phyloP scores from a whole-genome alignment of 2,113 vertebrate species.

The Sigmodon hispidus region DNA sequence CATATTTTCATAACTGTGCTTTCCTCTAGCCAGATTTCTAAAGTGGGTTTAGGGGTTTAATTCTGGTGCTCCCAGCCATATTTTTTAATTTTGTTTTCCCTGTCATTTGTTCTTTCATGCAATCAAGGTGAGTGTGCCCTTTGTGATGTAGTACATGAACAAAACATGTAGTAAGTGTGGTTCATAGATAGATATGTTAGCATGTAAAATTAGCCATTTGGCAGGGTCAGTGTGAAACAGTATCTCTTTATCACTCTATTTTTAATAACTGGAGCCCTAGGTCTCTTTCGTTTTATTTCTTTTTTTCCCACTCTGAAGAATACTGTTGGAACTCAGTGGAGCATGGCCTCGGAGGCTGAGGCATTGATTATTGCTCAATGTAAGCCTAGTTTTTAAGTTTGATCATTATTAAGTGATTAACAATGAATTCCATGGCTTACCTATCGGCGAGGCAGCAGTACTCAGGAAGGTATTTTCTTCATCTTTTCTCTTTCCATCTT shows the following conservation, averaged over 20 bases:
- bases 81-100: constrained; percentile 10
- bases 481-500: too few relatives aligned
- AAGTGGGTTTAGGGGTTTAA: constrained; percentile 27
- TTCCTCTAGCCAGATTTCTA: constrained; percentile 24
- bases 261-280: neutral
- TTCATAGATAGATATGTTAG: neutral
- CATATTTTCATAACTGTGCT: constrained; percentile 30
- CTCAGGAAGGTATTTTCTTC: neutral
- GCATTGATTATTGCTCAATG: neutral
- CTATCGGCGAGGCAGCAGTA: neutral
- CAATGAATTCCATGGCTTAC: neutral
- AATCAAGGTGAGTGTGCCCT: neutral
- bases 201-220: neutral
- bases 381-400: neutral
- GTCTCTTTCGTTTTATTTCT: constrained; percentile 41
- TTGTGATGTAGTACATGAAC: neutral
- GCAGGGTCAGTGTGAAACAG: neutral
- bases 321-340: neutral
- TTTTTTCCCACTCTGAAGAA: neutral
- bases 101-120: neutral
- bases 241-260: neutral
- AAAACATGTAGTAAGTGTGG: neutral
- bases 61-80: neutral
- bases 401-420: neutral
- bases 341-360: neutral